A percentile compares a stretch with the other conserved stretches of the same genome.
phyloP scores from a whole-genome alignment of 2,888 invertebrate genomes.

The Dryocosmus kuriphilus region DNA sequence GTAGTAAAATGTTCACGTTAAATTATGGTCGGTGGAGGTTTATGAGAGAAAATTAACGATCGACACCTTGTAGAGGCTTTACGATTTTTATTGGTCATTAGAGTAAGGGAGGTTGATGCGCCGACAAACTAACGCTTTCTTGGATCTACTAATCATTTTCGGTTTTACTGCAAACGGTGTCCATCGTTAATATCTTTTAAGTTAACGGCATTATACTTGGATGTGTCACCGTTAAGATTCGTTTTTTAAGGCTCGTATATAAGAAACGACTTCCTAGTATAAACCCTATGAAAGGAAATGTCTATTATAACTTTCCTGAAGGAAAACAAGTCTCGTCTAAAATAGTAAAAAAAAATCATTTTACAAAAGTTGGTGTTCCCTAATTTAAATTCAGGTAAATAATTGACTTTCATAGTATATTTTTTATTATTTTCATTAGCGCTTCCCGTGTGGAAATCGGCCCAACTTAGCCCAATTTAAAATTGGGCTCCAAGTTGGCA shows the following conservation, averaged over 20 bases:
- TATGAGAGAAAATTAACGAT: slow-evolving; percentile 48
- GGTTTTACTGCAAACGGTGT: slow-evolving; percentile 18
- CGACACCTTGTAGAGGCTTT: slow-evolving; percentile 48
- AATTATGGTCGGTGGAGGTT: slow-evolving; percentile 2
- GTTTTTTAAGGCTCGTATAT: not conserved
- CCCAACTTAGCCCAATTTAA: too few species aligned
- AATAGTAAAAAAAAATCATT: too few species aligned
- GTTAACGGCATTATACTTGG: not conserved
- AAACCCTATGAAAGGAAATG: not conserved
- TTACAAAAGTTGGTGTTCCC: too few species aligned
- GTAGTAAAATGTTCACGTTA: slow-evolving; percentile 2
- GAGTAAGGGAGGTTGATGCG: too few species aligned
- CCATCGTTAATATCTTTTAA: not conserved
- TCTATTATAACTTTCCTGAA: not conserved
- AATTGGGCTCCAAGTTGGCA: too few species aligned
- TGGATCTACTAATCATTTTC: slow-evolving; percentile 15
- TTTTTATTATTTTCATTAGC: too few species aligned
- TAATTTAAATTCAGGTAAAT: too few species aligned
- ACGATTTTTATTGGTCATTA: slow-evolving; percentile 52
- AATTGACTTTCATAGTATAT: too few species aligned
- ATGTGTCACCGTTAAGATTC: not conserved
- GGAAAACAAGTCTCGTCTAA: not conserved
- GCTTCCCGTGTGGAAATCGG: too few species aligned
- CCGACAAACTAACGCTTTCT: not conserved
- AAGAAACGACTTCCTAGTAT: not conserved